Evolutionary conservation across 2,888 invertebrate species (phyloP).

Genomic region (Glyphotaelius pellucidus): DNA sequence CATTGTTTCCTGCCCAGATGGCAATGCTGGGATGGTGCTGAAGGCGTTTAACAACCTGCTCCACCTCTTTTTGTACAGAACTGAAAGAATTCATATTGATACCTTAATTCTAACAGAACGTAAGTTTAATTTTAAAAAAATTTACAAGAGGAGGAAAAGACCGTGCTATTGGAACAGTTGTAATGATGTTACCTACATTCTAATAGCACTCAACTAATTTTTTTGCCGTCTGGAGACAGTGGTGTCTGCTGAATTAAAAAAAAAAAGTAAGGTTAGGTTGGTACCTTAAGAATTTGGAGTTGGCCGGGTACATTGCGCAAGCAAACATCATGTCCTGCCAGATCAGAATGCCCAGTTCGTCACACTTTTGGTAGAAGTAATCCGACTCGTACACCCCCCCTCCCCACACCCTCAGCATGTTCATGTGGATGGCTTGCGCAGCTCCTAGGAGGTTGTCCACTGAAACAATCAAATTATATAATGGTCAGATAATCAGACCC

Average conservation of each 20-base stretch:
- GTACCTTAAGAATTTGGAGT: constrained; percentile 82
- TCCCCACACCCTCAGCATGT: constrained; percentile 97
- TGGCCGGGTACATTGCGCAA: constrained; percentile 94
- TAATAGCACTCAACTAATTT: too few relatives aligned
- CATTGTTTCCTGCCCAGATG: constrained; percentile 97
- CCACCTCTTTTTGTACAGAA: constrained; percentile 86
- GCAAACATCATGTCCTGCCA: constrained; percentile 99
- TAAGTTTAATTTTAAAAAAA: too few relatives aligned
- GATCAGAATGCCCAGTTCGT: constrained; percentile 92
- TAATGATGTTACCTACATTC: too few relatives aligned
- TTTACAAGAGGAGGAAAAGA: too few relatives aligned
- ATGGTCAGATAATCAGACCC: too few relatives aligned
- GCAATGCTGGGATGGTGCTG: constrained; percentile 92
- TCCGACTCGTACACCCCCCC: constrained; percentile 97
- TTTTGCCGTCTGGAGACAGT: too few relatives aligned
- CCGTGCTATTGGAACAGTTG: too few relatives aligned
- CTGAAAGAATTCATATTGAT: constrained; percentile 70
- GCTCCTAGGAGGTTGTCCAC: constrained; percentile 82
- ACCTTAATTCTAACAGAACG: background rate
- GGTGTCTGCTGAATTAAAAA: too few relatives aligned
- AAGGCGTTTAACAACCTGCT: constrained; percentile 88
- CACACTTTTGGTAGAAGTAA: constrained; percentile 91
- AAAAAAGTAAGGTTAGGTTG: background rate
- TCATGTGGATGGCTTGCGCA: constrained; percentile 89
- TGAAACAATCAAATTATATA: constrained; percentile 63